phyloP scores from a whole-genome alignment of 2,888 invertebrate species.

The Ennomos quercinarius region DNA sequence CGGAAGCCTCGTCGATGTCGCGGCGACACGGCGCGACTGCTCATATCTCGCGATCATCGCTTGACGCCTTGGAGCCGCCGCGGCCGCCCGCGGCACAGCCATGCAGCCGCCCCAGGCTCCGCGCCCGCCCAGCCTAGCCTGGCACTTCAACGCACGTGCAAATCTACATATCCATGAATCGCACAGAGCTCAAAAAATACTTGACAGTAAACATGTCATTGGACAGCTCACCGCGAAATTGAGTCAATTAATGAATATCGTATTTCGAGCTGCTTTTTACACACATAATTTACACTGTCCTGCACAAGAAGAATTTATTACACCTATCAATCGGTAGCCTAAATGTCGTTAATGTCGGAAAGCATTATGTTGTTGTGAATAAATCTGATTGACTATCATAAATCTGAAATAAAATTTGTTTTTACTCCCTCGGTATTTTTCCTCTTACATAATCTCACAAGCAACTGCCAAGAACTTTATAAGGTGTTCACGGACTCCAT shows the following conservation, averaged over 20 bases:
- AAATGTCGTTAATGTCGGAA: slow-evolving; percentile 31
- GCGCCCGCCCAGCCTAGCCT: slow-evolving; percentile 42
- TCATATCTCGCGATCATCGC: slow-evolving; percentile 54
- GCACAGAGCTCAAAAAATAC: slow-evolving; percentile 54
- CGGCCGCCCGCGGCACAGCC: slow-evolving; percentile 32
- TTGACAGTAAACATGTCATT: slow-evolving; percentile 57
- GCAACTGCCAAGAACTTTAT: slow-evolving; percentile 6
- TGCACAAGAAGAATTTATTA: slow-evolving; percentile 58
- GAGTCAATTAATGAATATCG: slow-evolving; percentile 63
- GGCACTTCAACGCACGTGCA: slow-evolving; percentile 19
- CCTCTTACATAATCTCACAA: slow-evolving; percentile 2
- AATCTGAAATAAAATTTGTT: slow-evolving; percentile 13
- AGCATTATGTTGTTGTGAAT: slow-evolving; percentile 20
- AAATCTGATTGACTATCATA: slow-evolving; percentile 13
- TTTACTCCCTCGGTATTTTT: slow-evolving; percentile 2
- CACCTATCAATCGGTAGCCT: slow-evolving; percentile 43
- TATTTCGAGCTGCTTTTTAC: slow-evolving; percentile 60
- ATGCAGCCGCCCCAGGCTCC: slow-evolving; percentile 2
- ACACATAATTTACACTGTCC: slow-evolving; percentile 49
- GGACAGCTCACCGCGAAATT: slow-evolving; percentile 63
- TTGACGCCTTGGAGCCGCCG: slow-evolving; percentile 44
- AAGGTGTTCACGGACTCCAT: no score
- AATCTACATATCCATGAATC: slow-evolving; percentile 29
- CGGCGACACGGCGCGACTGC: slow-evolving; percentile 55
- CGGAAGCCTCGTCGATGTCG: slow-evolving; percentile 79